Evolutionary conservation across 2,113 vertebrate species (phyloP).

Genomic region (Polypterus senegalus): DNA sequence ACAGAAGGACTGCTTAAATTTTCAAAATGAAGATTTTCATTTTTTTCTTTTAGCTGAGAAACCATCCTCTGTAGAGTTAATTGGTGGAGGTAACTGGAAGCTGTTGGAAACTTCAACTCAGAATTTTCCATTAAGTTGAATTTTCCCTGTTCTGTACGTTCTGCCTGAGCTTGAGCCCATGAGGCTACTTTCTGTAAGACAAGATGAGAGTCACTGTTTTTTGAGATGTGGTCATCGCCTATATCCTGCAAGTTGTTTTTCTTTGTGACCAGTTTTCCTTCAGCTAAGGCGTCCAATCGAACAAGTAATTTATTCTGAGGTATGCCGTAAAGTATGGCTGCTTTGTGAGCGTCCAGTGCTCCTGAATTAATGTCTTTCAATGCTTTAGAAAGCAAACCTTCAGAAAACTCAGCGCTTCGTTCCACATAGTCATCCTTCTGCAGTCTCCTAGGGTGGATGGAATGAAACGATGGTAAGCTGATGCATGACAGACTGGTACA

Average conservation of each 20-base stretch:
- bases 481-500: constrained; percentile 90
- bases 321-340: constrained; percentile 98
- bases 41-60: constrained; percentile 73
- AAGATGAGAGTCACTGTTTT: constrained; percentile 77
- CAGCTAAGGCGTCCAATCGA: constrained; percentile 80
- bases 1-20: constrained; percentile 54
- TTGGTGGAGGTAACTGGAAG: constrained; percentile 84
- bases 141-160: constrained; percentile 70
- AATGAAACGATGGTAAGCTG: constrained; percentile 97
- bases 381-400: constrained; percentile 98
- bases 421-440: constrained; percentile 95
- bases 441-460: constrained; percentile 98
- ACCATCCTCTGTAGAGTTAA: constrained; percentile 86
- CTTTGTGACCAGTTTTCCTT: constrained; percentile 66
- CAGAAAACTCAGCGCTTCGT: constrained; percentile 98
- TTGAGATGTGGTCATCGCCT: constrained; percentile 68
- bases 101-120: constrained; percentile 77
- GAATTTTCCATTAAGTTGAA: constrained; percentile 67
- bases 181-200: constrained; percentile 89
- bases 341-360: constrained; percentile 92
- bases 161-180: constrained; percentile 79
- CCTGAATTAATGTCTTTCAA: constrained; percentile 98
- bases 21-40: constrained; percentile 58
- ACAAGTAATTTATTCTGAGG: constrained; percentile 88
- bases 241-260: constrained; percentile 67